These are phyloP conservation scores for Clarias platycephalus DNA, from an alignment of 2,797 vertebrate species.

Conservation along the genomic window DNA sequence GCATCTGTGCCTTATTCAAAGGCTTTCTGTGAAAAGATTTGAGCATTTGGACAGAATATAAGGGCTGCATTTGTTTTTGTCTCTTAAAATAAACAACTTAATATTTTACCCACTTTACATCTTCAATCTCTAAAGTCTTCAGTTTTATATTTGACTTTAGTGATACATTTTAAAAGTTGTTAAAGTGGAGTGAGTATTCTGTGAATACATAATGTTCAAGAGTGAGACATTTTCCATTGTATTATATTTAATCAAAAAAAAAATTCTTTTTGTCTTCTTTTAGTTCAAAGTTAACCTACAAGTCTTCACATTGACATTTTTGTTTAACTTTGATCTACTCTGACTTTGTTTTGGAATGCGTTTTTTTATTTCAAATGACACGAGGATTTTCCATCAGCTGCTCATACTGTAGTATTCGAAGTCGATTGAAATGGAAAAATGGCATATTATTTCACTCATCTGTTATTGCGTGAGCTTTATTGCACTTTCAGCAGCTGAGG, in stretches of 20 bases:
- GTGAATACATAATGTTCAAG: background rate
- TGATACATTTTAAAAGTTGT: background rate
- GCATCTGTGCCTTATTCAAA: background rate
- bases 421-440: background rate
- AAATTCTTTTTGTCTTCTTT: background rate
- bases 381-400: background rate
- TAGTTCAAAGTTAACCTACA: background rate
- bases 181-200: background rate
- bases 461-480: background rate
- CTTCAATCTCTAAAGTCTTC: background rate
- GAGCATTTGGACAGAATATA: background rate
- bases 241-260: background rate
- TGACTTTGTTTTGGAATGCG: background rate
- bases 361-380: background rate
- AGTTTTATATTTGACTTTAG: background rate
- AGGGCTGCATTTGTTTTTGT: background rate
- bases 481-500: constrained; percentile 19
- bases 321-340: background rate
- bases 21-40: background rate
- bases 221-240: background rate
- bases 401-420: background rate
- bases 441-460: constrained; percentile 7
- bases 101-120: background rate
- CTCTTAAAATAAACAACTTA: background rate
- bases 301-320: background rate